Evolutionary conservation across 2,113 vertebrate genomes (phyloP).

Genomic region (Oenanthe melanoleuca): DNA sequence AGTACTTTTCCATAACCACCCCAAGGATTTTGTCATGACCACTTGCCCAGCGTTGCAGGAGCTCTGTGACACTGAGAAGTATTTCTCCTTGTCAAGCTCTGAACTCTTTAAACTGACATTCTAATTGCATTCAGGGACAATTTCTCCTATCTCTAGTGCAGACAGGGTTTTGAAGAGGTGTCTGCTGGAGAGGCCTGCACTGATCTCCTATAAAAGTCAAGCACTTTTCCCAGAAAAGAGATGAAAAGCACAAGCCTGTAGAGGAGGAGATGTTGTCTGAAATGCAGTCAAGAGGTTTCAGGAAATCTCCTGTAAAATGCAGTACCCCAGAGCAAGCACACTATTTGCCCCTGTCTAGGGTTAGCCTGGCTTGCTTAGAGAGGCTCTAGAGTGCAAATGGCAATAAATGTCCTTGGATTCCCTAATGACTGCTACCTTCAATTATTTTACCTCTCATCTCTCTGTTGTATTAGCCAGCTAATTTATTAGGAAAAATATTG

Average conservation of each 20-base stretch:
- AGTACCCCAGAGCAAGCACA: not conserved
- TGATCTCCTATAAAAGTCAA: not conserved
- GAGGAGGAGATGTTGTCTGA: not conserved
- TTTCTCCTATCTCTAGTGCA: not conserved
- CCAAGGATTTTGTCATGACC: not conserved
- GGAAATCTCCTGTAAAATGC: not conserved
- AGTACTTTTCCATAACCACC: not conserved
- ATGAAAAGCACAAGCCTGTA: not conserved
- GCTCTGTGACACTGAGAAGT: not conserved
- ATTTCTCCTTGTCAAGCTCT: not conserved
- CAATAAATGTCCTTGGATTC: not conserved
- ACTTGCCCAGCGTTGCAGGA: not conserved
- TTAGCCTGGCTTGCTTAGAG: not conserved
- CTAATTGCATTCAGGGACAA: not conserved
- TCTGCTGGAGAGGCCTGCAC: not conserved
- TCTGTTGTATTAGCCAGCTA: not conserved
- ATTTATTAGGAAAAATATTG: not conserved
- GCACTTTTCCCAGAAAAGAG: not conserved
- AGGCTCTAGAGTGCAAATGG: not conserved
- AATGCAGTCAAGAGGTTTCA: not conserved
- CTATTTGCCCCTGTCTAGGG: not conserved
- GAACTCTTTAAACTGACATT: not conserved
- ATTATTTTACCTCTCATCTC: not conserved
- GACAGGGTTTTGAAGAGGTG: not conserved
- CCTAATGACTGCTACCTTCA: not conserved